A percentile compares a stretch with the other conserved stretches of the same genome.
phyloP scores from a whole-genome alignment of 2,113 vertebrate species.

The Columbina picui region DNA sequence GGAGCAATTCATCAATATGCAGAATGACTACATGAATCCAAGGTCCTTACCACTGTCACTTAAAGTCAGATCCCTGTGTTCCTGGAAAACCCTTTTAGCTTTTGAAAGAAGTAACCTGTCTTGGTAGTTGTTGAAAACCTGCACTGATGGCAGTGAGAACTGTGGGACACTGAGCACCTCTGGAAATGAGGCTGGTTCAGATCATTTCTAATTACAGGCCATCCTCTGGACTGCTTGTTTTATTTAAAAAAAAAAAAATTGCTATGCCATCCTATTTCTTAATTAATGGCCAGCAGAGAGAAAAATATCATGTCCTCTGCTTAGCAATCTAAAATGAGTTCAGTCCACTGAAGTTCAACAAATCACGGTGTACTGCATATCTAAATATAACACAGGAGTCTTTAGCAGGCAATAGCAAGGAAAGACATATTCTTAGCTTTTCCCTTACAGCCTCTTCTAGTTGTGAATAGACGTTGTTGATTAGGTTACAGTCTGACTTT shows the following conservation, averaged over 20 bases:
- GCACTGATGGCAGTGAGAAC: not conserved
- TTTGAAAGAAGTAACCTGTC: not conserved
- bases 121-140: not conserved
- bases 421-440: slow-evolving; percentile 24
- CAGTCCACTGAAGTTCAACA: not conserved
- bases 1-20: not conserved
- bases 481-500: slow-evolving; percentile 5
- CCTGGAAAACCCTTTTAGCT: not conserved
- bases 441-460: not conserved
- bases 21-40: not conserved
- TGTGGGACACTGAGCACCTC: not conserved
- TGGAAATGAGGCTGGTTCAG: not conserved
- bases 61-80: not conserved
- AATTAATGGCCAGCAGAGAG: not conserved
- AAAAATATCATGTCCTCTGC: not conserved
- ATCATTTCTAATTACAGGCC: not conserved
- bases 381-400: slow-evolving; percentile 8
- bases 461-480: not conserved
- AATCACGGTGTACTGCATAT: not conserved
- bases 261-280: not conserved
- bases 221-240: not conserved
- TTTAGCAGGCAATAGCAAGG: not conserved
- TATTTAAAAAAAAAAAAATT: not conserved
- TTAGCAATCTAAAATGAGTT: not conserved
- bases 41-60: not conserved